Base-by-base conservation (phyloP, 2,113 vertebrate species). In the Atherinomorus stipes region DNA sequence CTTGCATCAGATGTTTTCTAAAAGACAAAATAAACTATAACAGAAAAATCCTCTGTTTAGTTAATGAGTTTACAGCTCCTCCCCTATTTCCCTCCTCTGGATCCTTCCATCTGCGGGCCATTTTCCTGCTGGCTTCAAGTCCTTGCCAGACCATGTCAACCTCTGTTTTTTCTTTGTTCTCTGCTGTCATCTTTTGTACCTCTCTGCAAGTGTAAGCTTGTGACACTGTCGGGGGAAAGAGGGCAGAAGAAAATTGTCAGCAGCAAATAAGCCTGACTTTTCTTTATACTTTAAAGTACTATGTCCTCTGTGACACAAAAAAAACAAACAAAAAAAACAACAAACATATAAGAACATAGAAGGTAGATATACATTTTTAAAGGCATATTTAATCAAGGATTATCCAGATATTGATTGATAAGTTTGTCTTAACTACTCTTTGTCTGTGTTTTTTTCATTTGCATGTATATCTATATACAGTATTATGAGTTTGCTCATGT, bases 181-280 rank as follows among this genome's bases (percentile, higher is more conserved):
- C 38, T 51, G 72, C 49, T 65, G 56, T 77, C 25, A 4, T 80
- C 73, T 65, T 63, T 6, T 21, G 47, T 50, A 38, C 54, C 68
- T 62, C 38, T 71, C 52, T 38, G 53, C 22, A 34, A 60, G 47
- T 78, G 71, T 47, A 56, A 64, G 61, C 74, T 78, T 66, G 71
- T 81, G 77, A 78, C 86, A 53, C 72, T 78, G 71, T 67, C 53
- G n/a, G 80, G 10, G 52, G 34, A 80, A 64, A 25, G 65, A 78
- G 57, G 73, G 62, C 45, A 74, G 51, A 53, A 12, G 64, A 74
- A 38, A 56, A 66, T 70, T 42, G 49, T 28, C 19, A 42, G 49
- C 18, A 64, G 69, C 50, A 54, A 61, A 50, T 58, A 68, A 65
- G 49, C 28, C 64, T 72, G 59, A 64, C 44, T 67, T 65, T 52